Base-by-base conservation (phyloP, 2,797 vertebrate genomes). In the Brachymystax lenok region DNA sequence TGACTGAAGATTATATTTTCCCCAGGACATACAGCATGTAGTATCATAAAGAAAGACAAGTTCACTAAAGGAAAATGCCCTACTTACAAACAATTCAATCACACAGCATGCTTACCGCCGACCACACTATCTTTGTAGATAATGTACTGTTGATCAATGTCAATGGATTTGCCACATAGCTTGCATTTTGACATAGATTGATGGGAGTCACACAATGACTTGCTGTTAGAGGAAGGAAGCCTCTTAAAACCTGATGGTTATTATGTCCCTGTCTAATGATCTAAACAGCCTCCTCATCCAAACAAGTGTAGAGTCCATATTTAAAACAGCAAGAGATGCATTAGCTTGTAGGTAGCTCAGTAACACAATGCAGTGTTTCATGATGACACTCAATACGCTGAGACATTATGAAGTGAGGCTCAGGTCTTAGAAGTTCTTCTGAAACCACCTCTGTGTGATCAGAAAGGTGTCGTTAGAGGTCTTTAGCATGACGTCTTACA, bases 1-100 rank as follows among this genome's bases (percentile, higher is more conserved):
- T 81, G 17, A 84, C 82, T 84, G 85, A 80, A 84, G 81, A 85
- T 40, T 0, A 56, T 86, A 74, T 85, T 85, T 81, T 81, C 81
- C 83, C 68, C 71, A 35, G 77, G 71, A 77, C 59, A 79, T 75
- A 74, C 54, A 35, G 2, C 50, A 50, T 88, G 68, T 35, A 5
- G 80, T 77, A 61, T 72, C 46, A 59, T 63, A 64, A 77, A 21
- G 56, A 81, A 76, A 68, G 19, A 19, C 14, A 64, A 64, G 64
- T 73, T 80, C 76, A 33, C 30, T 33, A 81, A 88, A 80, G 80
- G 75, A 85, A 87, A 85, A 78, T 82, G 80, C 74, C 79, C 70
- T 67, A 76, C 84, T 85, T 83, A 80, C 79, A 68, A 70, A 79
- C 86, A 81, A 82, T 59, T 74, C 14, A 56, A 40, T 61, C 33